Conservation (phyloP, 2,797 vertebrate genomes). For the Sebastes trivittatus region DNA sequence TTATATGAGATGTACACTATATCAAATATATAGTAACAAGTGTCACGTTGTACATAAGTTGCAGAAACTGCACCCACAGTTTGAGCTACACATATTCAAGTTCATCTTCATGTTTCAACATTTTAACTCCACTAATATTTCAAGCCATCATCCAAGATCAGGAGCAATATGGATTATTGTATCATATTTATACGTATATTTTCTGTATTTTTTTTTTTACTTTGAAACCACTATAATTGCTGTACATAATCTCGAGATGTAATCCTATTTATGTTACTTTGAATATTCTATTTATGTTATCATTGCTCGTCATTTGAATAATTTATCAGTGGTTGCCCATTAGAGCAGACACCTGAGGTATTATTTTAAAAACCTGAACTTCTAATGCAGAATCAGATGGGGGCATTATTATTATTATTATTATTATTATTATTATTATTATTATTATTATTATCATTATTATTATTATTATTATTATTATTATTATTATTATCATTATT, state of each 20-base stretch:
- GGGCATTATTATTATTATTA: not conserved
- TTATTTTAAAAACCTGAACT: not conserved
- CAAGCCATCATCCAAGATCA: not conserved
- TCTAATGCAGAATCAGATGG: not conserved
- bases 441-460: not conserved
- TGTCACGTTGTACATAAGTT: not conserved
- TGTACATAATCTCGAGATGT: slow-evolving; percentile 43
- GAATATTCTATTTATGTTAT: slow-evolving; percentile 65
- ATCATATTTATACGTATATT: slow-evolving; percentile 39
- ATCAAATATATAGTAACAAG: not conserved
- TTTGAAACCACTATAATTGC: slow-evolving; percentile 30
- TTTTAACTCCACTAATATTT: not conserved
- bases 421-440: not conserved
- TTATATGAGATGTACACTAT: not conserved
- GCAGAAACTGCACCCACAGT: not conserved
- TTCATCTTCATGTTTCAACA: not conserved
- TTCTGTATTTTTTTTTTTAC: slow-evolving; percentile 18
- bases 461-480: no score
- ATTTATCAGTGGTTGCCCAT: slow-evolving; percentile 1
- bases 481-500: no score
- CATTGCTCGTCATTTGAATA: slow-evolving; percentile 6
- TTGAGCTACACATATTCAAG: not conserved
- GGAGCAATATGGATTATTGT: not conserved
- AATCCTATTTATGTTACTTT: slow-evolving; percentile 66
- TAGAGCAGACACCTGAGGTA: not conserved